phyloP scores from a whole-genome alignment of 2,888 invertebrate species.

The Agriopis aurantiaria region DNA sequence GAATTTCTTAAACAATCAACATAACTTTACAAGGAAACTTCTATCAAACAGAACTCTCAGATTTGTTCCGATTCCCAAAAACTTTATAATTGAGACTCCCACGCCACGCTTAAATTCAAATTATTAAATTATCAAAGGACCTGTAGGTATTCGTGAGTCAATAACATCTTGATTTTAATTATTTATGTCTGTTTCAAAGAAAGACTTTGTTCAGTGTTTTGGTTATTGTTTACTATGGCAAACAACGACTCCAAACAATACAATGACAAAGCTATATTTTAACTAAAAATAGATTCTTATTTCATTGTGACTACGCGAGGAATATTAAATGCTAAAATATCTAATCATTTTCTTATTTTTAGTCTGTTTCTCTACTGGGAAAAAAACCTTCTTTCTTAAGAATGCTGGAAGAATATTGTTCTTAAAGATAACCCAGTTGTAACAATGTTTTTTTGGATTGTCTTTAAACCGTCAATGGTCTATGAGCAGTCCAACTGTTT shows the following conservation, averaged over 20 bases:
- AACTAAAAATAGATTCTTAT: no score
- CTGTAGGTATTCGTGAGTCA: conserved; percentile 29
- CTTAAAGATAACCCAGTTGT: no score
- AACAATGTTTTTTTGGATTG: no score
- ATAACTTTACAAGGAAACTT: conserved; percentile 52
- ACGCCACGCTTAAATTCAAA: conserved; percentile 36
- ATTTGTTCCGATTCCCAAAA: conserved; percentile 52
- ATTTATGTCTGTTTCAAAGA: conserved; percentile 22
- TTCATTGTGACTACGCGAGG: no score
- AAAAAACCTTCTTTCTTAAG: no score
- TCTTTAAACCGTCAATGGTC: no score
- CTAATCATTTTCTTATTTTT: no score
- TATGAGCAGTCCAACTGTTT: no score
- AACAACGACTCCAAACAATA: background rate
- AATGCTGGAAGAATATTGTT: no score
- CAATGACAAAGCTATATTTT: no score
- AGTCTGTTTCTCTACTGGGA: no score
- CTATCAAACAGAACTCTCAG: conserved; percentile 50
- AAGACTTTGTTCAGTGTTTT: conserved; percentile 3
- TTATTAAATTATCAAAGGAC: conserved; percentile 36
- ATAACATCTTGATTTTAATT: conserved; percentile 29
- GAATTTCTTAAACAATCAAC: conserved; percentile 57
- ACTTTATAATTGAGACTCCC: conserved; percentile 60
- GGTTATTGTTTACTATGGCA: background rate
- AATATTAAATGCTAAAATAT: no score